Conservation (phyloP, 2,797 vertebrate species). For the Sebastiscus albofasciatus region DNA sequence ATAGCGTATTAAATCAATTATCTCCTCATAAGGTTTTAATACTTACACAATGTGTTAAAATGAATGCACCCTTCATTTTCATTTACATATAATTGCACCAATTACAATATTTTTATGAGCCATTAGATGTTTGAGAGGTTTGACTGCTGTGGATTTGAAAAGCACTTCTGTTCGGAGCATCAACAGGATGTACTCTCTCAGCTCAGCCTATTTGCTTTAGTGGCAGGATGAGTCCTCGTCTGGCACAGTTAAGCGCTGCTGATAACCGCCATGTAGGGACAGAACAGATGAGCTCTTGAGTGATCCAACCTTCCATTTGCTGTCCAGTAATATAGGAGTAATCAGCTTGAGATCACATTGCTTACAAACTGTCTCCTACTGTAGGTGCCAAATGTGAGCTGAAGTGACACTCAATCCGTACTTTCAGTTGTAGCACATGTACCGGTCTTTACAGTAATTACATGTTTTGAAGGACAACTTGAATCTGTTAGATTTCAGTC, state of each 20-base stretch:
- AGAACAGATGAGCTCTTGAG: neutral
- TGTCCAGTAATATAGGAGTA: neutral
- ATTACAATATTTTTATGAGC: neutral
- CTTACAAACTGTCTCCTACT: neutral
- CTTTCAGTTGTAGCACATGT: neutral
- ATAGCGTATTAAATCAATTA: neutral
- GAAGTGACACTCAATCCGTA: neutral
- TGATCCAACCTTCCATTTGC: neutral
- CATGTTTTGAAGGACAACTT: neutral
- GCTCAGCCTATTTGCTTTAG: neutral
- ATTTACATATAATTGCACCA: neutral
- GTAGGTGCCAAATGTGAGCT: neutral
- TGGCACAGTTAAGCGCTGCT: neutral
- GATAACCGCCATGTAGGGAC: neutral
- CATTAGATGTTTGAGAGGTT: neutral
- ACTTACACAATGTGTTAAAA: neutral
- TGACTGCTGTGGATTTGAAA: neutral
- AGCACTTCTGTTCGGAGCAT: neutral
- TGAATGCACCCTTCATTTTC: neutral
- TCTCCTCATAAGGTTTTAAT: neutral
- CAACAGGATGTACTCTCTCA: neutral
- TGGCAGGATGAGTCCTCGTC: neutral
- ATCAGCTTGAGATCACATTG: neutral
- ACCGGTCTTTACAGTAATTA: neutral
- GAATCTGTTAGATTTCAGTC: neutral